phyloP scores from a whole-genome alignment of 1,140 invertebrate species.

The Bombus pyrosoma region DNA sequence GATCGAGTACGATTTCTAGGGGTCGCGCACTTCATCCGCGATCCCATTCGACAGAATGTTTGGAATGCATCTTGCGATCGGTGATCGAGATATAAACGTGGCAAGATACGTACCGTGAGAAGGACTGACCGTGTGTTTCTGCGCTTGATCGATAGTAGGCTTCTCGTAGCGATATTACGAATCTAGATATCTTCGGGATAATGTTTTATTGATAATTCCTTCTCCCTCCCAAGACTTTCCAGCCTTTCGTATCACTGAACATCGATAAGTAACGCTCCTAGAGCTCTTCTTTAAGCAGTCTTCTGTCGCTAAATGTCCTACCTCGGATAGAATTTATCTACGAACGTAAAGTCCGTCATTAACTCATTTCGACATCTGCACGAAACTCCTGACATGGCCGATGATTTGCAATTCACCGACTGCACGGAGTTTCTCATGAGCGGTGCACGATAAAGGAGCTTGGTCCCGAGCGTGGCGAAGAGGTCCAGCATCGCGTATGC shows the following conservation, averaged over 20 bases:
- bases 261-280: no score
- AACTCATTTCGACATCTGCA: conserved; percentile 18
- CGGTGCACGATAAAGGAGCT: neutral
- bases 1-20: conserved; percentile 62
- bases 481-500: conserved; percentile 28
- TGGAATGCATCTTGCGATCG: conserved; percentile 25
- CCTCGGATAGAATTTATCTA: neutral
- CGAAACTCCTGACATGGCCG: neutral
- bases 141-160: neutral
- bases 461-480: neutral
- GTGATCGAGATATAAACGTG: neutral
- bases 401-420: conserved; percentile 41
- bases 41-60: conserved; percentile 50
- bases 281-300: neutral
- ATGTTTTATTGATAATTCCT: no score
- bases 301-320: neutral
- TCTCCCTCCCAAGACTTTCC: no score
- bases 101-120: neutral
- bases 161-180: neutral
- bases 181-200: no score
- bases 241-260: neutral
- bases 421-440: conserved; percentile 26
- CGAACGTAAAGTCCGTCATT: neutral
- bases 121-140: neutral
- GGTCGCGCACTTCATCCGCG: conserved; percentile 62